phyloP scores from a whole-genome alignment of 2,797 vertebrate genomes.

The Rousettus madagascariensis region DNA sequence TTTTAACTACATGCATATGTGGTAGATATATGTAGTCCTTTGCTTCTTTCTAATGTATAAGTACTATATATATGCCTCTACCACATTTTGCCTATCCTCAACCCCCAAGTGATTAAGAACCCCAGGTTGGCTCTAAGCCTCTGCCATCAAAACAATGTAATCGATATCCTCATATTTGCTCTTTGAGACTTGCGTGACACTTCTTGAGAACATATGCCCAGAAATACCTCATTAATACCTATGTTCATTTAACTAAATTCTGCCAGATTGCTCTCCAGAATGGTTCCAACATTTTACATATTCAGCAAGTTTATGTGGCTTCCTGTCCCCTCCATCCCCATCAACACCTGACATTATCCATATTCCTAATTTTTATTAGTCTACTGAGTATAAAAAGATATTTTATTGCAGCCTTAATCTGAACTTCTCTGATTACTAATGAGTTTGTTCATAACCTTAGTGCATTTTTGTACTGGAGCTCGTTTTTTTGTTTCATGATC shows the following conservation, averaged over 20 bases:
- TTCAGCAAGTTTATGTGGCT: background rate
- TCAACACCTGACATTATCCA: background rate
- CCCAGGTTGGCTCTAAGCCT: background rate
- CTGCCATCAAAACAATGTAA: background rate
- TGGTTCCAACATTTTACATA: background rate
- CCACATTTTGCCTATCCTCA: background rate
- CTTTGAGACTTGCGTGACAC: background rate
- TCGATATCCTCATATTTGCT: background rate
- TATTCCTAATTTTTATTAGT: background rate
- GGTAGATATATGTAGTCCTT: background rate
- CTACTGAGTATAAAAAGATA: background rate
- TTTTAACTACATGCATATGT: background rate
- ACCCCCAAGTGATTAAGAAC: background rate
- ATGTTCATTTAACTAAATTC: background rate
- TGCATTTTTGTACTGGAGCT: background rate
- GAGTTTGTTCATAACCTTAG: background rate
- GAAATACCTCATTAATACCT: background rate
- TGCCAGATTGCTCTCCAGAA: background rate
- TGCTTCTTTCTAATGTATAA: background rate
- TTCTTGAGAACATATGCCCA: background rate
- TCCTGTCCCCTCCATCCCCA: background rate
- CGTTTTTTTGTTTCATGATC: background rate
- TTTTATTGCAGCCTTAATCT: background rate
- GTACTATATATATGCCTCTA: background rate
- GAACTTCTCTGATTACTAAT: background rate